A percentile compares a stretch with the other conserved stretches of the same genome.
Conservation (phyloP, 1,140 invertebrate species). For the Agraylea sexmaculata region DNA sequence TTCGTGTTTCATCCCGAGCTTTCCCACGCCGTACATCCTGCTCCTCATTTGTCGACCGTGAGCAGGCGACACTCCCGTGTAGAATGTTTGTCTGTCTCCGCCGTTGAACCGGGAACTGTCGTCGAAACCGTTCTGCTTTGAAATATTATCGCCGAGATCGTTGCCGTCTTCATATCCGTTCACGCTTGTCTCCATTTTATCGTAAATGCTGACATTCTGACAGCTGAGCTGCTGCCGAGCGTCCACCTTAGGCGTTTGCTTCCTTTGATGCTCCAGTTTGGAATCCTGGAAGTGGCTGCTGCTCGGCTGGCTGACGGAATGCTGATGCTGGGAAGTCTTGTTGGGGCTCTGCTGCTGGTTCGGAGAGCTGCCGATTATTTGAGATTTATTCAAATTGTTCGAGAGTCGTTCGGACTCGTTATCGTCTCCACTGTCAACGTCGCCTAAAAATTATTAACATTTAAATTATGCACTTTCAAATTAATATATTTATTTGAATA, state of each 20-base stretch:
- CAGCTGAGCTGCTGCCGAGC: conserved; percentile 11
- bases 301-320: conserved; percentile 17
- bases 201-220: conserved; percentile 18
- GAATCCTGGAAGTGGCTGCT: conserved; percentile 12
- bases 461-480: not conserved
- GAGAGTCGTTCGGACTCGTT: conserved; percentile 41
- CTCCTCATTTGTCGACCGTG: conserved; percentile 20
- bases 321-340: conserved; percentile 13
- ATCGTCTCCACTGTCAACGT: conserved; percentile 54
- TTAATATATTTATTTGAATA: conserved; percentile 2
- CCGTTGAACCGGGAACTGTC: conserved; percentile 10
- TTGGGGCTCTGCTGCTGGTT: conserved; percentile 4
- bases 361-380: conserved; percentile 17
- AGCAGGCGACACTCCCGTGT: conserved; percentile 18
- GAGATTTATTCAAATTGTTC: conserved; percentile 28
- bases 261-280: not conserved
- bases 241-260: not conserved
- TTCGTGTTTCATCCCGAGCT: conserved; percentile 20
- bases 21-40: conserved; percentile 19
- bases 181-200: conserved; percentile 9
- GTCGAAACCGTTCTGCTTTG: conserved; percentile 3
- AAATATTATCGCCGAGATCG: not conserved
- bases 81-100: conserved; percentile 16
- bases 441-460: conserved; percentile 30
- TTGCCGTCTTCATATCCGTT: conserved; percentile 3